Base-by-base conservation (phyloP, 2,888 invertebrate species). In the Eustalomyia histrio region DNA sequence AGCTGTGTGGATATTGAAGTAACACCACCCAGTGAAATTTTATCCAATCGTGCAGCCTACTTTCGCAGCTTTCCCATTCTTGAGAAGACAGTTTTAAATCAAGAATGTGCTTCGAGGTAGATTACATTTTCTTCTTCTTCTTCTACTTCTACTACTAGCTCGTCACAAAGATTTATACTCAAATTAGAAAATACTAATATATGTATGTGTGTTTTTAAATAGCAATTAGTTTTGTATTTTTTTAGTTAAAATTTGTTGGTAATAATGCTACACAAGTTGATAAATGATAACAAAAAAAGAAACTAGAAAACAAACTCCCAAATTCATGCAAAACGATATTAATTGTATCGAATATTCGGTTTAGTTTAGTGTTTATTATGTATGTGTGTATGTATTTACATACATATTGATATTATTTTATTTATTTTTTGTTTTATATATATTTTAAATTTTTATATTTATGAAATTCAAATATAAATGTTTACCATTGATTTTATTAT, bases 41-140 rank as follows among this genome's bases (percentile, higher is more conserved):
- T 96, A 87, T 94, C 94, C 78, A 94, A 94, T 90, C 92, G 94
- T 86, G 93, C 94, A 82, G 93, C 94, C 29, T 94, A 94, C 91
- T 93, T 94, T 92, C 92, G 95, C 90, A 95, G 93, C 87, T 97
- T 99, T 92, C 98, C 98, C 64, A 90, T 95, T 53, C 92, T 99
- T 83, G 96, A 97, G 90, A 93, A 92, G 82, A 93, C 93, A 43
- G 92, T 94, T 75, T 92, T 97, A 79, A 95, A 95, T 89, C 94
- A 95, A 90, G 95, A 95, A 86, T 94, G 95, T 52, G 92, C 93
- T 74, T 92, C 92, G 87, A 93, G 93, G 94, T 94, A 91, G 90
- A 86, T 87, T 85, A 75, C 43, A 61, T 35, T 29, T 64, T 55
- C 33, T 71, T 65, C 55, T 52, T 76, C 24, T n/a, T n/a, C n/a